These are phyloP conservation scores for Thymelicus acteon DNA, from an alignment of 2,888 invertebrate genomes.

Conservation along the genomic window DNA sequence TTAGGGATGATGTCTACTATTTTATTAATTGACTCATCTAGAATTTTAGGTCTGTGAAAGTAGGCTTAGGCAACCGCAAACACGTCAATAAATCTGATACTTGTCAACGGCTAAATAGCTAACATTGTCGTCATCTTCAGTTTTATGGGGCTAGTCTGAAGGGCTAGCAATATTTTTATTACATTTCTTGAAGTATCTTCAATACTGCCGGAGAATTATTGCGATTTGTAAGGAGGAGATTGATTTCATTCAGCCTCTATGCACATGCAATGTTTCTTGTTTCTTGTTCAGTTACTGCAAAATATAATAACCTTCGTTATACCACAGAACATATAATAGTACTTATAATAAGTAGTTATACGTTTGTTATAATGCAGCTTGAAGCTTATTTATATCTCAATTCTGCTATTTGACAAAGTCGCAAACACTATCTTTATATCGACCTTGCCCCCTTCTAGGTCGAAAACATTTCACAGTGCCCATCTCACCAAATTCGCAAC, in stretches of 20 bases:
- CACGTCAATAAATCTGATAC: slow-evolving; percentile 74
- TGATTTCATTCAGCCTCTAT: not conserved
- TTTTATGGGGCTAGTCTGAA: slow-evolving; percentile 49
- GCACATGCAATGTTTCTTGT: not conserved
- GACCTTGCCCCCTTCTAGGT: too few relatives aligned
- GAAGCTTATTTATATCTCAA: too few relatives aligned
- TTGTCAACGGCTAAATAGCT: slow-evolving; percentile 67
- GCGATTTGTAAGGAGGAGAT: not conserved
- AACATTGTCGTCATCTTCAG: slow-evolving; percentile 58
- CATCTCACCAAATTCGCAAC: not conserved
- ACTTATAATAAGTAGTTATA: too few relatives aligned
- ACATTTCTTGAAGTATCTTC: not conserved
- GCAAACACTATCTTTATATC: too few relatives aligned
- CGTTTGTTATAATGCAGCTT: too few relatives aligned
- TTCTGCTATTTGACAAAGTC: too few relatives aligned
- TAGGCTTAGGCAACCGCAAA: slow-evolving; percentile 67
- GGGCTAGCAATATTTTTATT: slow-evolving; percentile 33
- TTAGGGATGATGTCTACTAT: too few relatives aligned
- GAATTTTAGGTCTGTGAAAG: slow-evolving; percentile 51
- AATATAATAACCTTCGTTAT: too few relatives aligned
- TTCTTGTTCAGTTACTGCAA: too few relatives aligned
- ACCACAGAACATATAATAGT: too few relatives aligned
- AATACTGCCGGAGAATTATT: not conserved
- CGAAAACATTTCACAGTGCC: slow-evolving; percentile 1
- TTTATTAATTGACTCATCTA: not conserved